phyloP scores from a whole-genome alignment of 2,797 vertebrate genomes.

The Lutjanus campechanus region DNA sequence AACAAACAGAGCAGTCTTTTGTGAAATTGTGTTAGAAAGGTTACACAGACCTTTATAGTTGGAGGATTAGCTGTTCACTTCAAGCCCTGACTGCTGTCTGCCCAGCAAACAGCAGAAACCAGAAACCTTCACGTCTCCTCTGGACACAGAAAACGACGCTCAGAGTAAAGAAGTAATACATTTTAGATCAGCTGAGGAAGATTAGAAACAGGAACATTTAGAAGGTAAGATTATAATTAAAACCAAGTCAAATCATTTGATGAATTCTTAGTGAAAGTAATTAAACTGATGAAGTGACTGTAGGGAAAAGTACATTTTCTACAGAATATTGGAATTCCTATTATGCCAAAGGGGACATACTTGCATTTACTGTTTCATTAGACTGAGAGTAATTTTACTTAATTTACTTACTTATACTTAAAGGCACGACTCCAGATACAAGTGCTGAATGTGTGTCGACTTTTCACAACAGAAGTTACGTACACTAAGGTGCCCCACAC shows the following conservation, averaged over 20 bases:
- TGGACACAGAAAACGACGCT: constrained; percentile 19
- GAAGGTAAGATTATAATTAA: constrained; percentile 69
- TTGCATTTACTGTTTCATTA: constrained; percentile 35
- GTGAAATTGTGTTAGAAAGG: constrained; percentile 84
- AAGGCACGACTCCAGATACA: not conserved
- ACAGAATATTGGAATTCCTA: constrained; percentile 35
- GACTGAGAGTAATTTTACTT: not conserved
- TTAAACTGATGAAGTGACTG: constrained; percentile 68
- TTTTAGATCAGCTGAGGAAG: constrained; percentile 50
- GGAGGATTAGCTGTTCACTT: constrained; percentile 65
- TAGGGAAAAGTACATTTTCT: constrained; percentile 38
- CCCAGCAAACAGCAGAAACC: constrained; percentile 30
- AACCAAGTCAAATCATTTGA: constrained; percentile 65
- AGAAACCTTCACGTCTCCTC: constrained; percentile 36
- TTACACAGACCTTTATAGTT: constrained; percentile 76
- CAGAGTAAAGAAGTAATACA: constrained; percentile 17
- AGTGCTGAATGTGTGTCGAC: too few species aligned
- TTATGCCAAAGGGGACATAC: constrained; percentile 30
- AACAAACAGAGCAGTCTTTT: constrained; percentile 82
- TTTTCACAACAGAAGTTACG: not conserved
- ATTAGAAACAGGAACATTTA: constrained; percentile 49
- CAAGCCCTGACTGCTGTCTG: constrained; percentile 43
- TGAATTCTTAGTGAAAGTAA: constrained; percentile 69
- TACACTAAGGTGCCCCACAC: not conserved
- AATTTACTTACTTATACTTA: not conserved